Conservation (phyloP, 2,888 invertebrate species). For the Cosmorhoe ocellata region DNA sequence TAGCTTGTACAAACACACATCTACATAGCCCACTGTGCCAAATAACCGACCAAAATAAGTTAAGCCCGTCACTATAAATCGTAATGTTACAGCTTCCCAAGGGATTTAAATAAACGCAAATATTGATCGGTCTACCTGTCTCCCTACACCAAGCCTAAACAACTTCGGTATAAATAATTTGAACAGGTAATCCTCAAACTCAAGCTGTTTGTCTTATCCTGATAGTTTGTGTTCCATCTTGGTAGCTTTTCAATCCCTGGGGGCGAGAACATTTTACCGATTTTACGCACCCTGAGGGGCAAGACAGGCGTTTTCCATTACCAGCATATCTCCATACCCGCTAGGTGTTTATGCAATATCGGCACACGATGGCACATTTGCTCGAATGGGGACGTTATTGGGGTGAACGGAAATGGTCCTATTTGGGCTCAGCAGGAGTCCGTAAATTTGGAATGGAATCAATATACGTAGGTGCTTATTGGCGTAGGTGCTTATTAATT, state of each 20-base stretch:
- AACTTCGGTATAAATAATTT: neutral
- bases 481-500: neutral
- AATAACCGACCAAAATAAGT: too few species aligned
- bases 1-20: slow-evolving; percentile 1
- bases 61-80: too few species aligned
- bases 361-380: slow-evolving; percentile 11
- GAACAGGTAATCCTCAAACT: slow-evolving; percentile 1
- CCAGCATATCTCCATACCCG: slow-evolving; percentile 14
- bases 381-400: slow-evolving; percentile 10
- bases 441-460: slow-evolving; percentile 14
- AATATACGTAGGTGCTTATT: slow-evolving; percentile 2
- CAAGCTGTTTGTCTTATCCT: slow-evolving; percentile 10
- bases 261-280: slow-evolving; percentile 5
- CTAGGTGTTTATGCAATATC: slow-evolving; percentile 18
- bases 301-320: slow-evolving; percentile 25
- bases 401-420: slow-evolving; percentile 4
- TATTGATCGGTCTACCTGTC: too few species aligned
- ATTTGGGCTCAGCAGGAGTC: slow-evolving; percentile 6
- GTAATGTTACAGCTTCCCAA: too few species aligned
- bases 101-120: too few species aligned
- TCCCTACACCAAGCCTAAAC: too few species aligned
- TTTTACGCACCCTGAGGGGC: slow-evolving; percentile 9
- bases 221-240: slow-evolving; percentile 20
- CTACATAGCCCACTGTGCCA: neutral
- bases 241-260: slow-evolving; percentile 2